Conservation (phyloP, 2,797 vertebrate species). For the Sternarchorhynchus goeldii region DNA sequence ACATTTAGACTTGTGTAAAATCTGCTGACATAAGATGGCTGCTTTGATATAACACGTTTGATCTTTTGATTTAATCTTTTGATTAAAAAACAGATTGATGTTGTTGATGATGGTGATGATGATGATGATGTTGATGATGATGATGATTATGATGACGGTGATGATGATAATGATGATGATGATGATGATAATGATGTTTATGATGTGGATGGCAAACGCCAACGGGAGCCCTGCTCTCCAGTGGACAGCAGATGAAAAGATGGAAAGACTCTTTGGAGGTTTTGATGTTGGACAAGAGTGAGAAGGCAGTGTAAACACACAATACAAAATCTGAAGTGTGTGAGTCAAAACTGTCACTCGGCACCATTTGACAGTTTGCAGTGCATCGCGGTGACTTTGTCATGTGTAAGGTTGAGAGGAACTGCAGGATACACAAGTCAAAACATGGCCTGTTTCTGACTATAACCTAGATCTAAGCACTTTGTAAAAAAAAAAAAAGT, state of each 20-base stretch:
- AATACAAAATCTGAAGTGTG: conserved; percentile 75
- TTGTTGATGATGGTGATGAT: conserved; percentile 9
- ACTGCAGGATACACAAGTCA: not conserved
- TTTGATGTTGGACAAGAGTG: conserved; percentile 73
- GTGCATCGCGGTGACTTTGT: conserved; percentile 4
- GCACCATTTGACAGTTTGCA: conserved; percentile 20
- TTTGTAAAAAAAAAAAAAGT: too few species aligned
- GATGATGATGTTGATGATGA: conserved; percentile 1
- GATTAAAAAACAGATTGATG: too few species aligned
- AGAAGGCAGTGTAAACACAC: conserved; percentile 86
- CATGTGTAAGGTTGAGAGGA: not conserved
- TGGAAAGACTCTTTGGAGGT: conserved; percentile 73
- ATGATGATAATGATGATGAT: conserved; percentile 9
- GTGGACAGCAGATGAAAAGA: conserved; percentile 79
- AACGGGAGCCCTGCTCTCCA: conserved; percentile 62
- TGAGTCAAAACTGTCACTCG: conserved; percentile 67
- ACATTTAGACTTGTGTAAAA: conserved; percentile 48
- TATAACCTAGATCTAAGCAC: not conserved
- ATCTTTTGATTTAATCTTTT: conserved; percentile 58
- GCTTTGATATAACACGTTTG: conserved; percentile 29
- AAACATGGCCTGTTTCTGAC: not conserved
- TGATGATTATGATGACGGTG: conserved; percentile 2
- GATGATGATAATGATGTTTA: not conserved
- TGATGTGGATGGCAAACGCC: conserved; percentile 58
- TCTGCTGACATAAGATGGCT: conserved; percentile 46